Evolutionary conservation across 2,113 vertebrate species (phyloP).

Genomic region (Puntigrus tetrazona): DNA sequence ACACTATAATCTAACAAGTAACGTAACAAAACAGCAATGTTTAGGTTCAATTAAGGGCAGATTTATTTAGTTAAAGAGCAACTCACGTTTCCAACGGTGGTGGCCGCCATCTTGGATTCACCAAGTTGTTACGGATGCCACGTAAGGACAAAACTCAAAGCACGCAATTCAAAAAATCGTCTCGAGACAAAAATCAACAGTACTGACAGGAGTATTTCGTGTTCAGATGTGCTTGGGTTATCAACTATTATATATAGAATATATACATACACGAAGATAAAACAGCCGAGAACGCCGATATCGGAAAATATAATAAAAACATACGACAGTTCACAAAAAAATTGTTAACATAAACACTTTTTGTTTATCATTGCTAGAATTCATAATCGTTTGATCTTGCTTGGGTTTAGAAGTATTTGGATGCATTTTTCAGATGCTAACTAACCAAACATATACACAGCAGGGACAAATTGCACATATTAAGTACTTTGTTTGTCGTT

Average conservation of each 20-base stretch:
- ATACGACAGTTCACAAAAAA: too few species aligned
- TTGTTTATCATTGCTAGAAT: background rate
- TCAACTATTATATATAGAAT: background rate
- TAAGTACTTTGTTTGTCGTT: background rate
- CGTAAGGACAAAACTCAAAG: conserved; percentile 39
- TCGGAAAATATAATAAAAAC: background rate
- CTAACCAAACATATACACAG: background rate
- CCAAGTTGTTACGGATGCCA: conserved; percentile 62
- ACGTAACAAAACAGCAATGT: background rate
- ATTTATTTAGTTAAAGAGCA: background rate
- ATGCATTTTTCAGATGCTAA: background rate
- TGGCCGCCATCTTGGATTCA: conserved; percentile 62
- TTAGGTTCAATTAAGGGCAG: background rate
- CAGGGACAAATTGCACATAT: background rate
- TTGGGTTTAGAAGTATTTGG: background rate
- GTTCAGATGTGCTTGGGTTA: background rate
- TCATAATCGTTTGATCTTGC: background rate
- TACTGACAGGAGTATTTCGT: background rate
- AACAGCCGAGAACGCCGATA: background rate
- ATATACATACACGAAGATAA: background rate
- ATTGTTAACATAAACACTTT: background rate
- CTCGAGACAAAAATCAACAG: background rate
- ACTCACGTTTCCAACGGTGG: conserved; percentile 71
- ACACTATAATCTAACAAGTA: too few species aligned
- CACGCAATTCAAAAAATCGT: background rate